phyloP scores from a whole-genome alignment of 2,113 vertebrate species.

The Pogona vitticeps region DNA sequence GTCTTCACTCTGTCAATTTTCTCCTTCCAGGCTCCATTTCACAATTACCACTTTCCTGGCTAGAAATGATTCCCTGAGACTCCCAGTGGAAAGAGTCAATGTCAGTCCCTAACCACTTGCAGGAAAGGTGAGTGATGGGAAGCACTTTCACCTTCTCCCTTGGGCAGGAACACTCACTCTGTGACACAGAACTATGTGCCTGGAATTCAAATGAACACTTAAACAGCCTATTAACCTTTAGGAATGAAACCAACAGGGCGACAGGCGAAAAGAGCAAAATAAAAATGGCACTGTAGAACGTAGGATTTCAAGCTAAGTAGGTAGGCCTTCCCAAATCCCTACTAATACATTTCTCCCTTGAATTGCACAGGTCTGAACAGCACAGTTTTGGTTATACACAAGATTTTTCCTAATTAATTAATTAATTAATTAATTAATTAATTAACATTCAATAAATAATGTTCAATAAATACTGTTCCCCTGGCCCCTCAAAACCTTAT shows the following conservation, averaged over 20 bases:
- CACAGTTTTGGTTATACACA: too few relatives aligned
- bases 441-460: too few relatives aligned
- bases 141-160: slow-evolving; percentile 51
- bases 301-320: slow-evolving; percentile 11
- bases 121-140: slow-evolving; percentile 44
- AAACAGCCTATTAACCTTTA: not conserved
- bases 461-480: too few relatives aligned
- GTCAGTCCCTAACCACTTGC: slow-evolving; percentile 48
- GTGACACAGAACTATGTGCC: slow-evolving; percentile 5
- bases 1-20: not conserved
- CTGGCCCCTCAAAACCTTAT: too few relatives aligned
- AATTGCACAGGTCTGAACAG: too few relatives aligned
- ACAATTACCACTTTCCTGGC: slow-evolving; percentile 25
- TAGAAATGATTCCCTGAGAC: slow-evolving; percentile 59
- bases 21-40: slow-evolving; percentile 31
- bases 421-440: too few relatives aligned
- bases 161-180: not conserved
- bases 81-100: slow-evolving; percentile 16
- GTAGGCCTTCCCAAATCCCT: not conserved
- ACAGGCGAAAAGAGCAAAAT: slow-evolving; percentile 4
- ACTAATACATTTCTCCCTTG: not conserved
- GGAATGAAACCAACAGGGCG: slow-evolving; percentile 26
- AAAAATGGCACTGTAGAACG: not conserved
- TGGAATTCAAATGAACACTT: slow-evolving; percentile 36
- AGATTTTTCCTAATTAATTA: too few relatives aligned